Percentiles rank a stretch among this genome's conserved stretches.
These are phyloP conservation scores for Sinonovacula constricta DNA, from an alignment of 1,140 invertebrate genomes.

Conservation along the genomic window DNA sequence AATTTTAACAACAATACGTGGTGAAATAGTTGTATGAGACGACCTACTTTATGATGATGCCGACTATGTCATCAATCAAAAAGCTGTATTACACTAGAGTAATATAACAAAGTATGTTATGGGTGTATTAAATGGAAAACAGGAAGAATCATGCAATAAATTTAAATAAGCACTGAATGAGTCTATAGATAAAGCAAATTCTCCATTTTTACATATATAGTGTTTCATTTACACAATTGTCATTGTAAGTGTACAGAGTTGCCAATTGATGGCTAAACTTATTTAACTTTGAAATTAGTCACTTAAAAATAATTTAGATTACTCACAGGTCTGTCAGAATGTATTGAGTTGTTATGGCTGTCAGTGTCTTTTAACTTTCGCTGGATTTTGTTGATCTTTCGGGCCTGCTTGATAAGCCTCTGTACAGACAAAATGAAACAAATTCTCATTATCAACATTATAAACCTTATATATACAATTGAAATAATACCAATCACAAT, in stretches of 20 bases:
- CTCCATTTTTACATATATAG: background rate
- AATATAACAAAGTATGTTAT: too few relatives aligned
- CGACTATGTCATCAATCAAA: too few relatives aligned
- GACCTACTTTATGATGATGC: too few relatives aligned
- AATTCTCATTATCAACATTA: too few relatives aligned
- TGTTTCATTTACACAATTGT: background rate
- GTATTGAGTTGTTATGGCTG: conserved; percentile 10
- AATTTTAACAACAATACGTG: too few relatives aligned
- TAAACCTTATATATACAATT: too few relatives aligned
- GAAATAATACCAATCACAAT: too few relatives aligned
- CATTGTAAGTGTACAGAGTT: background rate
- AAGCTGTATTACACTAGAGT: too few relatives aligned
- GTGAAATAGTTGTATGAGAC: too few relatives aligned
- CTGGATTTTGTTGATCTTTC: conserved; percentile 49
- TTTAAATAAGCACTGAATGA: background rate
- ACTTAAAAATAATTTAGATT: background rate
- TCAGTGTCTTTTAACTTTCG: conserved; percentile 35
- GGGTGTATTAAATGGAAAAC: background rate
- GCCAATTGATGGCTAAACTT: background rate
- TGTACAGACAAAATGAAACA: conserved; percentile 20
- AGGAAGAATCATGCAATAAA: background rate
- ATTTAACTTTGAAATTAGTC: background rate
- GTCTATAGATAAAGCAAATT: background rate
- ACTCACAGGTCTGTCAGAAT: background rate
- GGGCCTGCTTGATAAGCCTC: conserved; percentile 44